Evolutionary conservation across 2,888 invertebrate genomes (phyloP), one percentile per base, ranked within the genome.

Genomic region (Creontiades dilutus): DNA sequence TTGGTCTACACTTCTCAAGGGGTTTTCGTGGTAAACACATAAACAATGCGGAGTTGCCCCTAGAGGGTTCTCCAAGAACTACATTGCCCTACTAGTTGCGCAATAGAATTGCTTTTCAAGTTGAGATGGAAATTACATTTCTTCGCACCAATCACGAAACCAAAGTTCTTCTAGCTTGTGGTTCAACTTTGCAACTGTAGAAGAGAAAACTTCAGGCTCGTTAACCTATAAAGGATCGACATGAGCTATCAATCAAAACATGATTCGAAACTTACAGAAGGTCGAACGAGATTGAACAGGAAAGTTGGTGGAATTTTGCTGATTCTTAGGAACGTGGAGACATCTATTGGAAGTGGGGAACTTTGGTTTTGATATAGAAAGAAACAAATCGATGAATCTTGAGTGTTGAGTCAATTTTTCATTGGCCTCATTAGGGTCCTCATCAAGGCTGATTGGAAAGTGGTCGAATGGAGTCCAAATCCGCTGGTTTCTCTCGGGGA

Each of bases 401-500:
- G 46, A 4, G 0, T 37, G 68, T 68, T 68, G 76, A 76, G 46
- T n/a, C 78, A 9, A 47, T 47, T 78, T 78, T 78, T 78, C 78
- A 78, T 37, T 68, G 0, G 23, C 61, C 61, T 61, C n/a, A 61
- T 61, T 61, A 61, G 61, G n/a, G 9, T 16, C 27, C 68, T 68
- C 57, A 57, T 37, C 28, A 76, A 16, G 14, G 16, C 19, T 78
- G 78, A 78, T 78, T 78, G 78, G 78, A 78, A 78, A 78, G 78
- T 78, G 11, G 78, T 11, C 27, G 16, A 11, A 76, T 78, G 28
- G 47, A 78, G 47, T 78, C 78, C 46, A 37, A 37, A 76, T 27
- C 19, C 13, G 27, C 27, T 16, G 76, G 27, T 68, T 68, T 68
- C 68, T 68, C 68, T 68, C 19, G 12, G 12, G 23, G 11, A 23